Evolutionary conservation across 2,888 invertebrate genomes (phyloP), one percentile per base, ranked within the genome.

Genomic region (Parnassius orleans): DNA sequence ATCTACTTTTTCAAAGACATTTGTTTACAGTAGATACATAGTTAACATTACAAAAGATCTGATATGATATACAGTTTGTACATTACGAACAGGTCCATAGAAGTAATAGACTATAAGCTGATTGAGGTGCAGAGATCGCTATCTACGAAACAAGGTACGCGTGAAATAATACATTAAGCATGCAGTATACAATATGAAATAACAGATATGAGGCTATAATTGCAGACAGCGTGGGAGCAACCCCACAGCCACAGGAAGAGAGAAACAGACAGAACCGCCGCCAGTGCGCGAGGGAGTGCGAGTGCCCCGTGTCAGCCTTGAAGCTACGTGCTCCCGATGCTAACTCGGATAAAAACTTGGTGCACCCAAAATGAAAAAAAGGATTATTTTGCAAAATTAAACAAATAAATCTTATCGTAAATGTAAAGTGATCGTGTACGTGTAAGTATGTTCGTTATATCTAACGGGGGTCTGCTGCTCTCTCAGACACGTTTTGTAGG

Each of bases 391-490:
- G 61, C 56, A 56, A 33, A 81, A 75, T 73, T 75, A 71, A 72
- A 73, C 69, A 78, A 78, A 78, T 74, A 82, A 79, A 72, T 80
- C 79, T 85, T 80, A 82, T 83, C 72, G 79, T 85, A 82, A 71
- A 81, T 87, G 87, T 87, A 83, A 82, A 86, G 90, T 88, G 87
- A 84, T 81, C 75, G 87, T 89, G 90, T 91, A 77, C 78, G 89
- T 89, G 88, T 90, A 19, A 19, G 19, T 19, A 81, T 83, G 84
- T 84, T 86, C 78, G 80, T 78, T 64, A 76, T 86, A 76, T 86
- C 81, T 87, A 89, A 91, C 90, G 90, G 90, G 86, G 90, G 87
- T 92, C 92, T 92, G 92, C 92, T 92, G 91, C 92, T 92, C 92
- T 92, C 92, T 92, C 86, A 83, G 92, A 92, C 92, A 86, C 92